Conservation (phyloP, 2,888 invertebrate genomes). For the Neocrepidodera transversa region DNA sequence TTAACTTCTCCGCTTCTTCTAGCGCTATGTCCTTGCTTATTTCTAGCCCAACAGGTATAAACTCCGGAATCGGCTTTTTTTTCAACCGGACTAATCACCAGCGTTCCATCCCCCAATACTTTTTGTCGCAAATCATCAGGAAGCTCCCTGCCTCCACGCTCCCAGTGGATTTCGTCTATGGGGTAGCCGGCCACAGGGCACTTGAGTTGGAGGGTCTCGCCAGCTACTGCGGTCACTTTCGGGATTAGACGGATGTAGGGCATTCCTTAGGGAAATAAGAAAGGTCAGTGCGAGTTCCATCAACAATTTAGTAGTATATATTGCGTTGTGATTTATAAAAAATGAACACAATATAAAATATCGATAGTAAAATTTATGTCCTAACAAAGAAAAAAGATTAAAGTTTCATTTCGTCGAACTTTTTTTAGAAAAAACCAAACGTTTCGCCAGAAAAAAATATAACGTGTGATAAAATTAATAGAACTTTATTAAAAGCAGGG, state of each 20-base stretch:
- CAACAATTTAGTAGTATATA: too few species aligned
- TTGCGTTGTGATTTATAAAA: too few species aligned
- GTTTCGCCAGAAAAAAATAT: too few species aligned
- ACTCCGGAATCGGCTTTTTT: constrained; percentile 77
- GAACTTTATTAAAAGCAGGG: too few species aligned
- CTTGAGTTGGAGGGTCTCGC: constrained; percentile 75
- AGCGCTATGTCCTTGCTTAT: constrained; percentile 79
- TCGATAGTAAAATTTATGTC: too few species aligned
- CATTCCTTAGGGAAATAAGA: constrained; percentile 64
- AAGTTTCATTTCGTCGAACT: too few species aligned
- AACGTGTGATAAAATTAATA: too few species aligned
- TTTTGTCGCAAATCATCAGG: constrained; percentile 83
- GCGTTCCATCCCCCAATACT: constrained; percentile 75
- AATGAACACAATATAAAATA: too few species aligned
- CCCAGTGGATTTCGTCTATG: constrained; percentile 82
- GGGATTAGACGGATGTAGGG: constrained; percentile 81
- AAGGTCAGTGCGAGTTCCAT: background rate
- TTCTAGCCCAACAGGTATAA: constrained; percentile 81
- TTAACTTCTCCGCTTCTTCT: constrained; percentile 76
- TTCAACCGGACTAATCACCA: constrained; percentile 78
- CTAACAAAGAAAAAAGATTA: too few species aligned
- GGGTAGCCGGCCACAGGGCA: constrained; percentile 87
- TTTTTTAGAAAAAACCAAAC: too few species aligned
- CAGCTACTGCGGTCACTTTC: constrained; percentile 82
- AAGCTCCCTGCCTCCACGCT: constrained; percentile 74